Conservation (phyloP, 2,888 invertebrate genomes). For the Catotricha subobsoleta region DNA sequence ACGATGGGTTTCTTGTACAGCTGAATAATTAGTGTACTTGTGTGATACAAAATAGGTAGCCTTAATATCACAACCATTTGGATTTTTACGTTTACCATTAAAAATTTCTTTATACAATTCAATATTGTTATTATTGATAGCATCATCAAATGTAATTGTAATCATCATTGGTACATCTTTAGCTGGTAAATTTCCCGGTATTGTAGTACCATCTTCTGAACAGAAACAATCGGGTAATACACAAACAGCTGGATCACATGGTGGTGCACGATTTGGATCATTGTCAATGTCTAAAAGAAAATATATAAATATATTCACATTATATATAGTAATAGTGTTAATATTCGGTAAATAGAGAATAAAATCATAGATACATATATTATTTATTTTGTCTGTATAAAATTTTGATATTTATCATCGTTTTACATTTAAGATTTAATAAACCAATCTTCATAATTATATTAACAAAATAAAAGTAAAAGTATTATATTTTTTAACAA, state of each 20-base stretch:
- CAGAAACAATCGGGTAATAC: slow-evolving; percentile 86
- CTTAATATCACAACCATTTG: slow-evolving; percentile 85
- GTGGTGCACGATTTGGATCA: slow-evolving; percentile 82
- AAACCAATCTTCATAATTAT: no score
- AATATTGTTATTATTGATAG: slow-evolving; percentile 89
- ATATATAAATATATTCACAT: slow-evolving; percentile 8
- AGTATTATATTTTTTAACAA: no score
- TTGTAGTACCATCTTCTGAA: slow-evolving; percentile 74
- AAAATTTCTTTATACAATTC: slow-evolving; percentile 86
- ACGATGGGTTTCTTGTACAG: slow-evolving; percentile 77
- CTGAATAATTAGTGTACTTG: slow-evolving; percentile 85
- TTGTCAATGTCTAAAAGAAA: slow-evolving; percentile 66
- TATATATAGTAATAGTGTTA: no score
- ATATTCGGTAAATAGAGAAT: no score
- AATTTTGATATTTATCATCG: no score
- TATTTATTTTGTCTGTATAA: no score
- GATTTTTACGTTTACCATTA: slow-evolving; percentile 73
- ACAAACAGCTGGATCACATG: slow-evolving; percentile 72
- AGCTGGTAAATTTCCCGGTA: slow-evolving; percentile 66
- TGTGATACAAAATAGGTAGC: slow-evolving; percentile 84
- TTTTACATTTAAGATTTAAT: no score
- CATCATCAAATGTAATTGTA: slow-evolving; percentile 85
- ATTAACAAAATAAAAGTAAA: no score
- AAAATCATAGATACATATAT: no score
- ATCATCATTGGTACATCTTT: slow-evolving; percentile 88